phyloP scores from a whole-genome alignment of 2,888 invertebrate genomes.

The Pachycephus smyrnensis region DNA sequence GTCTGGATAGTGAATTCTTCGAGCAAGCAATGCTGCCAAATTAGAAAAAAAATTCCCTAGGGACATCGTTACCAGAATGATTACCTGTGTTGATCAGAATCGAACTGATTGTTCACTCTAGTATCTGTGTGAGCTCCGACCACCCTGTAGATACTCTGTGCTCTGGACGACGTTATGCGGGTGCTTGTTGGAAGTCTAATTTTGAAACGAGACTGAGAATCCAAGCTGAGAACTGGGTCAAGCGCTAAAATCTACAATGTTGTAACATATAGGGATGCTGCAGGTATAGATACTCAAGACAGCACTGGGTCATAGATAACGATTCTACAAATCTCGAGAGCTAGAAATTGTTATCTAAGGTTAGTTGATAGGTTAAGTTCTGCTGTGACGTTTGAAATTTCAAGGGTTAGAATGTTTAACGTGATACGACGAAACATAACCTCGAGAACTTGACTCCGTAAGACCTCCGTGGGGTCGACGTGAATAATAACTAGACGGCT shows the following conservation, averaged over 20 bases:
- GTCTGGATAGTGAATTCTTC: background rate
- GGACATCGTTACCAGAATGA: background rate
- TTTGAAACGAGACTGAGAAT: conserved; percentile 47
- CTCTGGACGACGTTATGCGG: conserved; percentile 21
- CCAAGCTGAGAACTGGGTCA: conserved; percentile 49
- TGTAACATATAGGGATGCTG: conserved; percentile 29
- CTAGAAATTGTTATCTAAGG: background rate
- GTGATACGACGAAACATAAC: background rate
- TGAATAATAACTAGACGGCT: background rate
- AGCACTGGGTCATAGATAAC: background rate
- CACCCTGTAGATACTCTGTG: background rate
- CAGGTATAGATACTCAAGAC: background rate
- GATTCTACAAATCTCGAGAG: background rate
- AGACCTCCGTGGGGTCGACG: background rate
- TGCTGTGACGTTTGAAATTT: background rate
- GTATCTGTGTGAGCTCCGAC: background rate
- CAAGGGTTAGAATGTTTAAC: background rate
- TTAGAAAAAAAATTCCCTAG: background rate
- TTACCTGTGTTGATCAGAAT: background rate
- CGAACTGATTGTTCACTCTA: background rate
- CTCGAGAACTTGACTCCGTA: background rate
- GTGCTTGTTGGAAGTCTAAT: conserved; percentile 49
- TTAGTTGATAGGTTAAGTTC: background rate
- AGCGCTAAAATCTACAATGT: conserved; percentile 46
- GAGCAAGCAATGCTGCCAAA: background rate